Evolutionary conservation across 2,888 invertebrate genomes (phyloP), one percentile per base, ranked within the genome.

Genomic region (Epistrophe eligans): DNA sequence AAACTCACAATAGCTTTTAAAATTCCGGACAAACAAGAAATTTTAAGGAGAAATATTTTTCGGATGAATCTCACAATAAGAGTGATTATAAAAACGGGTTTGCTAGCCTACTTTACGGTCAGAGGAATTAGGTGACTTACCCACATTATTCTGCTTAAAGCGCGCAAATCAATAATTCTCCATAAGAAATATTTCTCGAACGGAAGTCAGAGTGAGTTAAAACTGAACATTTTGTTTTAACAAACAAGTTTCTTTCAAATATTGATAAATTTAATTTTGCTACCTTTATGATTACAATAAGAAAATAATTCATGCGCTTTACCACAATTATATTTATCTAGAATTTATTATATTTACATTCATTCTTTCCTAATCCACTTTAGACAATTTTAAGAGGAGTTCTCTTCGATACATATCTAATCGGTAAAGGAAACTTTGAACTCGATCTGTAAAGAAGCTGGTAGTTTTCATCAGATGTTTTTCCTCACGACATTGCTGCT

Each of bases 341-440:
- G 57, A 4, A 32, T 35, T 57, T 32, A 57, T 10, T 32, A 1
- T 28, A 55, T 28, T 58, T 60, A 11, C 38, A 38, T 13, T 19
- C 3, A 13, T 7, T 19, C 11, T 40, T 43, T 62, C 19, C 10
- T 70, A 73, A 17, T 79, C 43, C 66, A 79, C 40, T 43, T 87
- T 77, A 88, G 62, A 89, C 74, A 52, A 89, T 88, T 72, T 88
- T 28, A 90, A 66, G 1, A 92, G 88, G 8, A 89, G 24, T 88
- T 88, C 89, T 83, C 90, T 90, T 6, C 91, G 90, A 81, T 89
- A 90, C 57, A 87, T 89, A 77, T 91, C 90, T 57, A 92, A 70
- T 6, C 88, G 89, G 35, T 89, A 81, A 4, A 92, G 73, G 81
- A 92, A 92, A 4, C 58, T 83, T 77, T 91, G 90, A n/a, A 91